phyloP scores from a whole-genome alignment of 1,140 invertebrate genomes.

The Penaeus japonicus region DNA sequence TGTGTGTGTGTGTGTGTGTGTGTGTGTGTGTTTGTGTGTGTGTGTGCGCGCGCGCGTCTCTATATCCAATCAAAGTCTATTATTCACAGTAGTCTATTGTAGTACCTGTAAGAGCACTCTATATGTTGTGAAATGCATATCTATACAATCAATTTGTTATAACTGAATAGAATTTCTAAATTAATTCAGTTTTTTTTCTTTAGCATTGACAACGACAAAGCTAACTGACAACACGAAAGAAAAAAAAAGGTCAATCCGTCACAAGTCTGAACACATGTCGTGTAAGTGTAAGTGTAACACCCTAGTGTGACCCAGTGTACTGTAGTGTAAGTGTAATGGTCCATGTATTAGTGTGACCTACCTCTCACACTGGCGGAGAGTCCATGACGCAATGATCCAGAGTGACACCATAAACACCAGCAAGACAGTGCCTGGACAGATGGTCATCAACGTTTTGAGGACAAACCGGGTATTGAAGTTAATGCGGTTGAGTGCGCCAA shows the following conservation, averaged over 20 bases:
- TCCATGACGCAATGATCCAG: slow-evolving; percentile 99
- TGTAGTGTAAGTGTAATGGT: neutral
- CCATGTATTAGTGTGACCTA: slow-evolving; percentile 67
- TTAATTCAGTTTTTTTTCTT: too few relatives aligned
- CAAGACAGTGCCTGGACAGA: slow-evolving; percentile 97
- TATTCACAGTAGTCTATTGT: too few relatives aligned
- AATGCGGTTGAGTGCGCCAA: slow-evolving; percentile 97
- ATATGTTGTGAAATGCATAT: too few relatives aligned
- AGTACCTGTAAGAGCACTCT: too few relatives aligned
- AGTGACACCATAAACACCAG: slow-evolving; percentile 98
- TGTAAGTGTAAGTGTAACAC: neutral
- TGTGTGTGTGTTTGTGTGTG: neutral
- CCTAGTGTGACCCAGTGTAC: too few relatives aligned
- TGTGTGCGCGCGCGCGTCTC: neutral
- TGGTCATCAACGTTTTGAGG: slow-evolving; percentile 99
- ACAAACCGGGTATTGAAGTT: slow-evolving; percentile 99
- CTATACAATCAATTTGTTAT: too few relatives aligned
- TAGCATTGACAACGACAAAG: too few relatives aligned
- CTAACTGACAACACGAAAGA: neutral
- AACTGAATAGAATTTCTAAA: too few relatives aligned
- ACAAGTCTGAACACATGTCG: too few relatives aligned
- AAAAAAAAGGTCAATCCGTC: neutral
- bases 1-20: slow-evolving; percentile 2
- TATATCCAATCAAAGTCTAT: too few relatives aligned
- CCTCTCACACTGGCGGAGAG: slow-evolving; percentile 97